Evolutionary conservation across 1,140 invertebrate genomes (phyloP).

Genomic region (Prorops nasuta): DNA sequence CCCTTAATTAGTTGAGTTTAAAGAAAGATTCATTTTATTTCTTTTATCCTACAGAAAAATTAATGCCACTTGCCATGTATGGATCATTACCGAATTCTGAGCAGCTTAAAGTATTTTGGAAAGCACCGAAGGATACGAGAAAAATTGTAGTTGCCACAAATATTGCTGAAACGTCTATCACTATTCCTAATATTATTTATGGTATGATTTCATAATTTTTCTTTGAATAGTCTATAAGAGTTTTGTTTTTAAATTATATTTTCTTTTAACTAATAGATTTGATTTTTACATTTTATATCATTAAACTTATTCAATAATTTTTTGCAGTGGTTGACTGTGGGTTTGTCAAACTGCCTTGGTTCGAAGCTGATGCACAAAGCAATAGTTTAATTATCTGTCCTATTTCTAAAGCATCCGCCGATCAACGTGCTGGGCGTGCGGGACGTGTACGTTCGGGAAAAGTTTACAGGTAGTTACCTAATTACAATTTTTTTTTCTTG

Average conservation of each 20-base stretch:
- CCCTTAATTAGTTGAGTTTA: background rate
- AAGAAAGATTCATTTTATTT: slow-evolving; percentile 1
- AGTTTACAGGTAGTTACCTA: slow-evolving; percentile 66
- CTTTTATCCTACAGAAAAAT: slow-evolving; percentile 59
- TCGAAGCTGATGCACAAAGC: slow-evolving; percentile 78
- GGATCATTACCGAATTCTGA: slow-evolving; percentile 81
- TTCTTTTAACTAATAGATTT: slow-evolving; percentile 9
- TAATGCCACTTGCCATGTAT: slow-evolving; percentile 89
- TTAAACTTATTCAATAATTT: slow-evolving; percentile 17
- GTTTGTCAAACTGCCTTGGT: slow-evolving; percentile 94
- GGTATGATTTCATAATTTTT: slow-evolving; percentile 54
- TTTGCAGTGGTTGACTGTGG: slow-evolving; percentile 90
- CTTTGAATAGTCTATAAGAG: too few relatives aligned
- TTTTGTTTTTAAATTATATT: slow-evolving; percentile 7
- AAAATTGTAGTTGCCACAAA: slow-evolving; percentile 97
- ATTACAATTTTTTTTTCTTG: too few relatives aligned
- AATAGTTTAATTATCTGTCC: slow-evolving; percentile 84
- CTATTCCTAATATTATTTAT: slow-evolving; percentile 83
- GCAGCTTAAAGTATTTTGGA: slow-evolving; percentile 87
- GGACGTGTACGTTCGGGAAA: slow-evolving; percentile 84
- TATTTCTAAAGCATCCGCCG: slow-evolving; percentile 84
- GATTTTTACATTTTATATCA: background rate
- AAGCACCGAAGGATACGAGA: slow-evolving; percentile 69
- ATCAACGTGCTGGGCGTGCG: slow-evolving; percentile 89
- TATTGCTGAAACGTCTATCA: slow-evolving; percentile 95